phyloP scores from a whole-genome alignment of 2,113 vertebrate genomes.

The Syngnathoides biaculeatus region DNA sequence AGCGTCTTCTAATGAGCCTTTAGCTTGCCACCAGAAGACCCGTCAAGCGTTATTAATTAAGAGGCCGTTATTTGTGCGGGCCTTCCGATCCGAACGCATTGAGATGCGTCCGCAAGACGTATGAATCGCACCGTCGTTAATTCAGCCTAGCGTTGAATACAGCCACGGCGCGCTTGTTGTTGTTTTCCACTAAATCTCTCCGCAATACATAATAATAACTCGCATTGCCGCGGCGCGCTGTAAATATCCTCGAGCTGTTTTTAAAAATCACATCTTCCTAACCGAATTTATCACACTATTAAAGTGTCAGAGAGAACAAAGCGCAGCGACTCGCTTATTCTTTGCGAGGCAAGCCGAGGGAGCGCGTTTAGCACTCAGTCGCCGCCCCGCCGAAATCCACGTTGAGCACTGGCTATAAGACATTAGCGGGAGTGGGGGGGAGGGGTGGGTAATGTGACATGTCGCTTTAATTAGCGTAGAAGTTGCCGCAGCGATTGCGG shows the following conservation, averaged over 20 bases:
- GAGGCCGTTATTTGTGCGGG: conserved; percentile 54
- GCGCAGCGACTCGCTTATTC: conserved; percentile 36
- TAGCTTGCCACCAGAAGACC: conserved; percentile 61
- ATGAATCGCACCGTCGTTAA: conserved; percentile 11
- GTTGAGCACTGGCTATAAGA: conserved; percentile 41
- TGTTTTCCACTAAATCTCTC: conserved; percentile 2
- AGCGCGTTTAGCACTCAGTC: conserved; percentile 38
- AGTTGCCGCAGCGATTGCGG: conserved; percentile 35
- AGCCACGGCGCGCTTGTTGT: not conserved
- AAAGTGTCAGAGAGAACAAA: conserved; percentile 41
- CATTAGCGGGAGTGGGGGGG: conserved; percentile 22
- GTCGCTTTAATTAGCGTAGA: conserved; percentile 40
- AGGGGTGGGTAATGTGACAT: conserved; percentile 45
- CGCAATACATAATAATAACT: conserved; percentile 7
- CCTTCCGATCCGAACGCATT: conserved; percentile 51
- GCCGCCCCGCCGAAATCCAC: conserved; percentile 10
- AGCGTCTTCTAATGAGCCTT: conserved; percentile 65
- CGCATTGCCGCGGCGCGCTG: conserved; percentile 7
- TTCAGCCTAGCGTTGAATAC: not conserved
- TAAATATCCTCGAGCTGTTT: conserved; percentile 30
- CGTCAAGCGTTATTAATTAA: conserved; percentile 70
- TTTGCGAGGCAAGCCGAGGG: conserved; percentile 24
- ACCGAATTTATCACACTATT: conserved; percentile 42
- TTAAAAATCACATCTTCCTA: conserved; percentile 28
- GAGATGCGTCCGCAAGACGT: conserved; percentile 42